Base-by-base conservation (phyloP, 2,113 vertebrate species). In the Oryzias curvinotus region DNA sequence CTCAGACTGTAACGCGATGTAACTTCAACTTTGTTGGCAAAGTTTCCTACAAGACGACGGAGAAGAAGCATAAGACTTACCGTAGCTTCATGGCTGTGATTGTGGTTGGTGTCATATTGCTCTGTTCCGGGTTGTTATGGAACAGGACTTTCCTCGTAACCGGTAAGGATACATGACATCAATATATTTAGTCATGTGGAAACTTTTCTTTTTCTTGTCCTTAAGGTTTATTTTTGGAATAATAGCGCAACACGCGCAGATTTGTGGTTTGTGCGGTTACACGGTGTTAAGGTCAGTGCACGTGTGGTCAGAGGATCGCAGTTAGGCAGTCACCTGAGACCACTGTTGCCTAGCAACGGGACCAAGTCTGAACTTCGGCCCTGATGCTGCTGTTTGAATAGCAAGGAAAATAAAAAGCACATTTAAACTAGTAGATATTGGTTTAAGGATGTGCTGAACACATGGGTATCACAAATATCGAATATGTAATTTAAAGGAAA, bases 1-100 rank as follows among this genome's bases (percentile, higher is more conserved):
- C 3, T 36, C 4, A 30, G 15, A 0, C 16, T 19, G 4, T 14
- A 3, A 7, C 5, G 57, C 54, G 12, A 80, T 77, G 64, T 66
- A 49, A 47, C 1, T 23, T 25, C 17, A 5, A 30, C 1, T 28
- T 17, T 5, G 5, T n/a, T n/a, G n/a, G 30, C 5, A 19, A 5
- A 0, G 16, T 54, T 13, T 21, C 16, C 52, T 52, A 7, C 60
- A 41, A 69, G 5, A 28, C 44, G 50, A 62, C 25, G 47, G 52
- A 63, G 23, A 65, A 44, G 48, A 65, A 44, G 48, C 57, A n/a
- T 63, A 45, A 60, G 43, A 52, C 47, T 21, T 50, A n/a, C n/a
- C n/a, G n/a, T n/a, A 18, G 44, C n/a, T 48, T 73, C 62, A 88
- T 87, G 86, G 73, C 75, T 51, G 12, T 48, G 54, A 36, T 78